Evolutionary conservation across 2,113 vertebrate genomes (phyloP), one percentile per base, ranked within the genome.

Genomic region (Noturus placidus): DNA sequence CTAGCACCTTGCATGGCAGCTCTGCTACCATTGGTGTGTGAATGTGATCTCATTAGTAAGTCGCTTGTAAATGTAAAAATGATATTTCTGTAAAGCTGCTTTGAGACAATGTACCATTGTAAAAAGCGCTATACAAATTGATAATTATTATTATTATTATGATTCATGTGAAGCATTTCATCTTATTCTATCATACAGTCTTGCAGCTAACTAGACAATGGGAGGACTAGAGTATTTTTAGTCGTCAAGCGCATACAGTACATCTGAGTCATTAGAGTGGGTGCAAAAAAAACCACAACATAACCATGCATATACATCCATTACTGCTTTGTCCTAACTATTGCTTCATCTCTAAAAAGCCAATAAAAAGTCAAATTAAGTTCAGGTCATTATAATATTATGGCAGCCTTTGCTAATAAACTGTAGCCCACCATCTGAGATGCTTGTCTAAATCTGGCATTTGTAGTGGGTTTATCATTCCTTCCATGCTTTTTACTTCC

Each of bases 401-500:
- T 61, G 63, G 65, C 33, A 74, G 65, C 35, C 52, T 54, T 69
- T n/a, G 13, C 78, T 59, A 59, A 19, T 19, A 20, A 59, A 7
- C 57, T 59, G 17, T 59, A 22, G 20, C 17, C 57, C 57, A 59
- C 20, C 17, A 7, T 59, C 17, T 59, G 19, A 59, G 57, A 59
- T 5, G 1, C 20, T 22, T 79, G 42, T 67, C 25, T 79, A 79
- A 78, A 79, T 38, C n/a, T 46, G 2, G 52, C n/a, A 86, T 84
- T 72, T 38, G n/a, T 33, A 35, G 33, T 79, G 46, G 19, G 1
- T 14, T 78, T 22, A 30, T 30, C 17, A 9, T 59, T 84, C 83
- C 78, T 87, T 82, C 69, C 74, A 27, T 50, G 42, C 59, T n/a
- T 59, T n/a, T 27, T 87, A 54, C 87, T 83, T 69, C 56, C 30